These are phyloP conservation scores for Epizoanthus ramosus DNA, from an alignment of 92 coral and sea anemone species.

Conservation along the genomic window DNA sequence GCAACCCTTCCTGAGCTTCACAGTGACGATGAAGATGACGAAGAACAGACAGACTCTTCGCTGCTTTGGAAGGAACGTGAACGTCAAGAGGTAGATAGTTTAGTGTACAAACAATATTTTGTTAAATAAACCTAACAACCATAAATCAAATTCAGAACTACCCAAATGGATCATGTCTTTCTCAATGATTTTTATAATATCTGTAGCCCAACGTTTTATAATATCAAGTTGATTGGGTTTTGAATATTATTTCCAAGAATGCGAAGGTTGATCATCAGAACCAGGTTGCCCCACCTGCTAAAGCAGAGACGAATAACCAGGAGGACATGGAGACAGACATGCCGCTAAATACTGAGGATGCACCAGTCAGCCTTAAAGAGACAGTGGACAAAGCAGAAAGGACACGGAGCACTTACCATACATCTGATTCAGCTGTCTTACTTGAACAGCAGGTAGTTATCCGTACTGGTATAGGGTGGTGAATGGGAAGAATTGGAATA, in stretches of 20 bases:
- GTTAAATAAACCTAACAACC: neutral
- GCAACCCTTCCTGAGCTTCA: conserved; percentile 69
- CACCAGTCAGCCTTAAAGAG: conserved; percentile 11
- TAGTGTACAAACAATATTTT: neutral
- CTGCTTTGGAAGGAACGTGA: conserved; percentile 62
- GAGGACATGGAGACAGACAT: conserved; percentile 37
- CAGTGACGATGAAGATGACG: conserved; percentile 68
- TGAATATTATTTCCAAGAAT: neutral
- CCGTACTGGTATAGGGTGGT: neutral
- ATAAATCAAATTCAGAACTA: neutral
- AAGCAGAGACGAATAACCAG: conserved; percentile 11
- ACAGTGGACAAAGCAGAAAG: conserved; percentile 33
- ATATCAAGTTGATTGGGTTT: neutral
- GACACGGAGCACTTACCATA: conserved; percentile 69
- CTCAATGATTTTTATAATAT: too few relatives aligned
- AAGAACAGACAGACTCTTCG: conserved; percentile 66
- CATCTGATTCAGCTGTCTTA: conserved; percentile 53
- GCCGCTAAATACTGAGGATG: conserved; percentile 38
- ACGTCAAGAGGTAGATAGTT: conserved; percentile 54
- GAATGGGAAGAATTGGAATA: too few relatives aligned
- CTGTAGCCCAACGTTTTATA: too few relatives aligned
- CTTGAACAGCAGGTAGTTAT: conserved; percentile 63
- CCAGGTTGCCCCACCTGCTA: conserved; percentile 9
- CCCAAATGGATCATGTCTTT: too few relatives aligned
- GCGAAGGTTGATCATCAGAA: conserved; percentile 7